These are phyloP conservation scores for Pocota personata DNA, from an alignment of 2,888 invertebrate species.

Conservation along the genomic window DNA sequence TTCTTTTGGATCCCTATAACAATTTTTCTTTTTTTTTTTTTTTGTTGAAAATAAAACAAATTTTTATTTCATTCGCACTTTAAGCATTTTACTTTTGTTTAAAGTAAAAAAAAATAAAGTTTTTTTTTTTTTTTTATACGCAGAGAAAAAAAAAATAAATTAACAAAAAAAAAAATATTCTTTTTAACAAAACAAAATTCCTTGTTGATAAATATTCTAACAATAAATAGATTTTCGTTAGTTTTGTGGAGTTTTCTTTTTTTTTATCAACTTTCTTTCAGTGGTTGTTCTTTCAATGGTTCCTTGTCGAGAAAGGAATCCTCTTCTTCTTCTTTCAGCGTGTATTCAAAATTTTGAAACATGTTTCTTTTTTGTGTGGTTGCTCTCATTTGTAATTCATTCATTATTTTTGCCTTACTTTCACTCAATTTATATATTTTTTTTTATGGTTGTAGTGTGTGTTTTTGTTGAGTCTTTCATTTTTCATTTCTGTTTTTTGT, in stretches of 20 bases:
- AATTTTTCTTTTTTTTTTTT: background rate
- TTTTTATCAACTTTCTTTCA: slow-evolving; percentile 37
- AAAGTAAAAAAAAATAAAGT: slow-evolving; percentile 46
- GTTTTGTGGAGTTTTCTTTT: slow-evolving; percentile 21
- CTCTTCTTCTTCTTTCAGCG: slow-evolving; percentile 30
- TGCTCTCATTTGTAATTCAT: slow-evolving; percentile 39
- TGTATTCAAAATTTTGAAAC: slow-evolving; percentile 34
- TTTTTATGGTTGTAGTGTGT: slow-evolving; percentile 47
- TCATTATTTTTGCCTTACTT: slow-evolving; percentile 30
- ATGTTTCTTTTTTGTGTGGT: slow-evolving; percentile 29
- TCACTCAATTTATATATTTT: slow-evolving; percentile 22
- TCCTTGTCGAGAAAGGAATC: slow-evolving; percentile 51
- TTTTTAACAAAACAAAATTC: slow-evolving; percentile 49
- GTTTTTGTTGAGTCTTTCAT: slow-evolving; percentile 60
- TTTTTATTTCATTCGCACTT: slow-evolving; percentile 43
- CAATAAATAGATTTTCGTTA: slow-evolving; percentile 53
- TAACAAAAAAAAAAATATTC: slow-evolving; percentile 33
- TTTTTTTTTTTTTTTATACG: slow-evolving; percentile 2
- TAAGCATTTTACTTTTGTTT: slow-evolving; percentile 49
- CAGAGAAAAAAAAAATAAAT: slow-evolving; percentile 40
- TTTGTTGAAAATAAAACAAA: slow-evolving; percentile 25
- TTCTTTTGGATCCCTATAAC: background rate
- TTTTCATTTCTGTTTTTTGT: slow-evolving; percentile 29
- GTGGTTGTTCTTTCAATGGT: slow-evolving; percentile 17
- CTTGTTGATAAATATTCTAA: slow-evolving; percentile 44